Percentiles rank a stretch among this genome's conserved stretches.
phyloP scores from a whole-genome alignment of 1,140 invertebrate species.

The Myzus persicae region DNA sequence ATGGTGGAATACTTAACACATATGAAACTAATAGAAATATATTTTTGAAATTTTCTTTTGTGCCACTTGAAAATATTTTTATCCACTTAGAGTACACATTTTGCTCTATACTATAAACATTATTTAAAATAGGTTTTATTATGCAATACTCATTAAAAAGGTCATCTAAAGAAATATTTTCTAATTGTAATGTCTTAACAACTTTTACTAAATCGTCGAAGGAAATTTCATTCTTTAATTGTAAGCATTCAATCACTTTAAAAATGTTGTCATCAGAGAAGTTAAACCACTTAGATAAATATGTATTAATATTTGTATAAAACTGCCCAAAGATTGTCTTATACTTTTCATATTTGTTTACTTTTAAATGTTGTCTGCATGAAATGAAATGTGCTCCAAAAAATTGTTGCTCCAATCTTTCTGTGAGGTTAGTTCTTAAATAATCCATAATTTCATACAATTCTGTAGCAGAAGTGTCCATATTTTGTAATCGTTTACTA shows the following conservation, averaged over 20 bases:
- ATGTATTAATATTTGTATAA: neutral
- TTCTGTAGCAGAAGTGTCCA: slow-evolving; percentile 20
- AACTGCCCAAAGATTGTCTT: neutral
- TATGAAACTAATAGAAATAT: neutral
- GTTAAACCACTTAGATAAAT: slow-evolving; percentile 4
- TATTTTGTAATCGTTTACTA: slow-evolving; percentile 17
- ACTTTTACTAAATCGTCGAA: neutral
- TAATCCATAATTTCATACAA: slow-evolving; percentile 19
- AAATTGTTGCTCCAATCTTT: slow-evolving; percentile 27
- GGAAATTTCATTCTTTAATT: slow-evolving; percentile 9
- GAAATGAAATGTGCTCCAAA: slow-evolving; percentile 17
- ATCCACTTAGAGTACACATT: slow-evolving; percentile 23
- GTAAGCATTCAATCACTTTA: slow-evolving; percentile 28
- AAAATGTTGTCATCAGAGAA: slow-evolving; percentile 15
- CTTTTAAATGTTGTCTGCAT: neutral
- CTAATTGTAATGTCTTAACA: slow-evolving; percentile 8
- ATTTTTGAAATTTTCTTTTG: slow-evolving; percentile 22
- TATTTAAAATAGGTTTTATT: slow-evolving; percentile 31
- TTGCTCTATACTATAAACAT: neutral
- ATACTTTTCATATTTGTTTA: slow-evolving; percentile 9
- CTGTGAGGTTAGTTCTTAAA: slow-evolving; percentile 19
- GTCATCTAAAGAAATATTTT: slow-evolving; percentile 21
- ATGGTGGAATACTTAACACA: slow-evolving; percentile 11
- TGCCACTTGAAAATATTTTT: slow-evolving; percentile 35
- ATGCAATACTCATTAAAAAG: slow-evolving; percentile 32